Conservation (phyloP, 2,113 vertebrate species). For the Eupsittula cactorum region DNA sequence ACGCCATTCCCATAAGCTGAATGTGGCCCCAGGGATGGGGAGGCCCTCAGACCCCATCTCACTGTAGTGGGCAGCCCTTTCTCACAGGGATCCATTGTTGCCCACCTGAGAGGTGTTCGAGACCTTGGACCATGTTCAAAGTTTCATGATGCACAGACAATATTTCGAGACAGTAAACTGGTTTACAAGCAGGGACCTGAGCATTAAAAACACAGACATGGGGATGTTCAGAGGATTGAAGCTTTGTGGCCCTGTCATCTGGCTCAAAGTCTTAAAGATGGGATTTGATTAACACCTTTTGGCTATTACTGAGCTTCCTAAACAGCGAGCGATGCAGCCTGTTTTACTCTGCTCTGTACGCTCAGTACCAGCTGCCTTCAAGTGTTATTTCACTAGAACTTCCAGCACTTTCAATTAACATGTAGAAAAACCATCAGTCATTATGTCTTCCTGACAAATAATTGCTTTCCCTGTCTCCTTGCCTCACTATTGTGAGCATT, state of each 20-base stretch:
- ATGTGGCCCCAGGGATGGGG: neutral
- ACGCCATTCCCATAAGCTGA: accelerated
- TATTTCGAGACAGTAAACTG: neutral
- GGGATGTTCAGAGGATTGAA: neutral
- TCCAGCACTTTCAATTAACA: neutral
- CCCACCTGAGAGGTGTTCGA: neutral
- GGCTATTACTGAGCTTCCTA: neutral
- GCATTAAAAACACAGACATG: neutral
- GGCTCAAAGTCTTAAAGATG: neutral
- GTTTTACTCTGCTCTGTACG: neutral
- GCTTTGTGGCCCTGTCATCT: neutral
- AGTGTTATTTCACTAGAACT: neutral
- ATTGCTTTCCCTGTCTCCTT: neutral
- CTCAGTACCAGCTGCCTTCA: neutral
- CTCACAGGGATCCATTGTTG: neutral
- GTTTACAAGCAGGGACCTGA: neutral
- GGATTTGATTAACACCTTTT: neutral
- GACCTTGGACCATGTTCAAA: accelerated
- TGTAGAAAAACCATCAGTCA: neutral
- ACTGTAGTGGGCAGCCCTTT: neutral
- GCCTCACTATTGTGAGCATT: neutral
- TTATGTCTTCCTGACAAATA: neutral
- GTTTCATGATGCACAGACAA: neutral
- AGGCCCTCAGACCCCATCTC: neutral
- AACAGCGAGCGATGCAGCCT: neutral